Base-by-base conservation (phyloP, 1,140 invertebrate genomes). In the Ladona fulva region DNA sequence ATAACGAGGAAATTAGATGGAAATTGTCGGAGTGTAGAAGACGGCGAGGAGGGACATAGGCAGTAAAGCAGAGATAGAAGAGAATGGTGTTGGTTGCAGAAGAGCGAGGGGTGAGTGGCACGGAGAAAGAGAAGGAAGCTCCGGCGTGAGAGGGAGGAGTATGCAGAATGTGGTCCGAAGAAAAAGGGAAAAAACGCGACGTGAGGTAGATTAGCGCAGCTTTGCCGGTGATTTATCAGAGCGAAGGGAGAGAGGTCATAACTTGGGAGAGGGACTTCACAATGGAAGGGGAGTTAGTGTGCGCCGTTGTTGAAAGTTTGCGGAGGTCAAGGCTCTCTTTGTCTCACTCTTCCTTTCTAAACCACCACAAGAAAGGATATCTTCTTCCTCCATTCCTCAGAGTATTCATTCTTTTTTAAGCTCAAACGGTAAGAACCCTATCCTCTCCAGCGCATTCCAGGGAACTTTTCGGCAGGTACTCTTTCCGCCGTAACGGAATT, bases 241-340 rank as follows among this genome's bases (percentile, higher is more conserved):
- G 52, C n/a, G 52, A 66, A 66, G 52, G 29, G 52, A 66, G 52
- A 37, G 52, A 66, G 52, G 52, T 66, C 52, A 66, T 66, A 66
- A 66, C 52, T 66, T 12, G n/a, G 52, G 44, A 10, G 19, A 52
- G 44, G 19, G 52, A 66, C 52, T 66, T 66, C 52, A 22, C 52
- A 66, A 66, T 66, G 52, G 52, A 22, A 66, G 52, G 16, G 52
- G 52, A 66, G 52, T 19, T 22, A 10, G 44, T 19, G 44, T 52
- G 10, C 44, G 19, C n/a, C n/a, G 52, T 66, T 16, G 14, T 16
- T 22, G 52, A 66, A 22, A 19, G 52, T 16, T 66, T 66, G 52
- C 52, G n/a, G 52, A 22, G 16, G 52, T 66, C 16, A 19, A 66
- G 52, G 52, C 52, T 19, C n/a, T 8, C 29, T 37, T 37, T 37